These are phyloP conservation scores for Psylliodes chrysocephalus DNA, from an alignment of 2,888 invertebrate species.

Conservation along the genomic window DNA sequence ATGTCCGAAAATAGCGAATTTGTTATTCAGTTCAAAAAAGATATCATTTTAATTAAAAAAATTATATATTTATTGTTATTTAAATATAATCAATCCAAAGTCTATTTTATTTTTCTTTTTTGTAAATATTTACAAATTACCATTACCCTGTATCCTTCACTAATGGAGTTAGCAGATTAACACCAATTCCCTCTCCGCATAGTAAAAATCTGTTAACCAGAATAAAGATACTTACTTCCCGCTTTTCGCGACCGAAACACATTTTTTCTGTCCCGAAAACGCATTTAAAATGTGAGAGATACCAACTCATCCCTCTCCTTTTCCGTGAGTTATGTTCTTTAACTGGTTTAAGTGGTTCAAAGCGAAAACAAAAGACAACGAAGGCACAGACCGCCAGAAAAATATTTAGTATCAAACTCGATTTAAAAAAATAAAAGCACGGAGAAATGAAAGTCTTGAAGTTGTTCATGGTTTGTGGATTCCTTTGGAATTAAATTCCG, in stretches of 20 bases:
- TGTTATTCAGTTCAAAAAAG: too few species aligned
- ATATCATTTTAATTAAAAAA: too few species aligned
- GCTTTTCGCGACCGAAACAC: neutral
- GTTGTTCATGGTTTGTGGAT: conserved; percentile 20
- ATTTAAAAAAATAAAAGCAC: conserved; percentile 15
- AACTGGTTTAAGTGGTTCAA: conserved; percentile 1
- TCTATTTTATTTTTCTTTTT: too few species aligned
- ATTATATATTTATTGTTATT: too few species aligned
- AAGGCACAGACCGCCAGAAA: conserved; percentile 1
- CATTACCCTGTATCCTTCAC: too few species aligned
- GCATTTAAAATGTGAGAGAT: neutral
- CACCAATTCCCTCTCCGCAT: neutral
- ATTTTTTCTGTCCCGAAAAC: neutral
- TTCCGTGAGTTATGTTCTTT: neutral
- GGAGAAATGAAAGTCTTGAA: conserved; percentile 10
- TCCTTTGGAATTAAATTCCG: conserved; percentile 24
- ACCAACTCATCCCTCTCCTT: neutral
- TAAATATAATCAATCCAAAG: too few species aligned
- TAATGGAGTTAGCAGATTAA: neutral
- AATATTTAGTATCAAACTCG: conserved; percentile 17
- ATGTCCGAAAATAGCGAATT: too few species aligned
- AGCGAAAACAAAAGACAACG: neutral
- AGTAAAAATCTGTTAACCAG: neutral
- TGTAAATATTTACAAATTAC: too few species aligned
- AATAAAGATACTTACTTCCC: neutral